phyloP scores from a whole-genome alignment of 2,113 vertebrate species.

The Rhadina sibilatrix region DNA sequence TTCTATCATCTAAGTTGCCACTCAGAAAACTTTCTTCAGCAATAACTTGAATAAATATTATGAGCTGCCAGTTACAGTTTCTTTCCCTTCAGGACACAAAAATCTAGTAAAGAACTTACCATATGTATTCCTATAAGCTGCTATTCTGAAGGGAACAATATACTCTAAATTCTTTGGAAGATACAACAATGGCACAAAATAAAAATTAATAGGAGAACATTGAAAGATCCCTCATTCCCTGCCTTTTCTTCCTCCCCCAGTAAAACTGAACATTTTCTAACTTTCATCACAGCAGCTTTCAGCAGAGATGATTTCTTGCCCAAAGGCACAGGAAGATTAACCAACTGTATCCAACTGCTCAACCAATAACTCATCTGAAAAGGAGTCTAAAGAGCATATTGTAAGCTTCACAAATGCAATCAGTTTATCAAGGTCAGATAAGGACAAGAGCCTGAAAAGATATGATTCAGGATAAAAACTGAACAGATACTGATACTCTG shows the following conservation, averaged over 20 bases:
- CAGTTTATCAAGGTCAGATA: slow-evolving; percentile 72
- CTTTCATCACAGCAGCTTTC: slow-evolving; percentile 60
- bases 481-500: slow-evolving; percentile 48
- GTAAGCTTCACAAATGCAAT: slow-evolving; percentile 61
- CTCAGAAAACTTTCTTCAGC: not conserved
- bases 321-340: slow-evolving; percentile 71
- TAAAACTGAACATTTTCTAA: slow-evolving; percentile 52
- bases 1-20: not conserved
- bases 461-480: slow-evolving; percentile 47
- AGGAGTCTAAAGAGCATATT: slow-evolving; percentile 60
- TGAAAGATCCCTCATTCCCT: not conserved
- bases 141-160: slow-evolving; percentile 39
- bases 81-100: not conserved
- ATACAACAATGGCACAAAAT: slow-evolving; percentile 42
- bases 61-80: not conserved
- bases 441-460: slow-evolving; percentile 58
- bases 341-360: slow-evolving; percentile 61
- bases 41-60: not conserved
- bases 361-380: slow-evolving; percentile 65
- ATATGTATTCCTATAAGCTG: not conserved
- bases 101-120: not conserved
- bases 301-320: slow-evolving; percentile 68
- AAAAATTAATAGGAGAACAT: slow-evolving; percentile 38
- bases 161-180: slow-evolving; percentile 25
- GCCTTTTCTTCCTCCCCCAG: not conserved